Evolutionary conservation across 2,113 vertebrate genomes (phyloP).

Genomic region (Dendropsophus ebraccatus): DNA sequence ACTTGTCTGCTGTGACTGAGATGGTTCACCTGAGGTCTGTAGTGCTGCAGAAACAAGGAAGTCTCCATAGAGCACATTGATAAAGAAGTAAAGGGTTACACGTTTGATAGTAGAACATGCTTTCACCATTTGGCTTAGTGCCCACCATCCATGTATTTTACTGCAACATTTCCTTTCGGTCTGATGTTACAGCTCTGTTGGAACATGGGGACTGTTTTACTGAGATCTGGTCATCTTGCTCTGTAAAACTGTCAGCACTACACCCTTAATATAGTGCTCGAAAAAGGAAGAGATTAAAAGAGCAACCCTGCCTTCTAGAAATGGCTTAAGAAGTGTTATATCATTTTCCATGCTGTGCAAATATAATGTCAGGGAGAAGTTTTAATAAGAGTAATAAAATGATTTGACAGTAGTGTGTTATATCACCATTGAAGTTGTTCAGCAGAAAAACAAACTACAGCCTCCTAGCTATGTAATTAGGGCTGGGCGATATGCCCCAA

Average conservation of each 20-base stretch:
- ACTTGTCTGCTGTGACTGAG: background rate
- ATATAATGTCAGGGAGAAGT: background rate
- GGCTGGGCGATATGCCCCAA: too few relatives aligned
- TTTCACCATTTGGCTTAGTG: background rate
- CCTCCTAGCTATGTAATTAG: too few relatives aligned
- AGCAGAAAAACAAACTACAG: too few relatives aligned
- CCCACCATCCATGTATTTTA: background rate
- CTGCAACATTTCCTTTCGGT: conserved; percentile 29
- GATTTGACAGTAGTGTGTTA: too few relatives aligned
- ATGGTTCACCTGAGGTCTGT: too few relatives aligned
- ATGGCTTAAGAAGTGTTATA: background rate
- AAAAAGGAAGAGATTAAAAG: too few relatives aligned
- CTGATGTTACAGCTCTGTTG: background rate
- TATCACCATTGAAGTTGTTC: too few relatives aligned
- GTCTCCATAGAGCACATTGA: too few relatives aligned
- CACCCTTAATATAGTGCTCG: background rate
- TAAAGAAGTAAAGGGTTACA: too few relatives aligned
- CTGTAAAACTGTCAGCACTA: conserved; percentile 29
- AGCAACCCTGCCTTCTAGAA: background rate
- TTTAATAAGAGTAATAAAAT: background rate
- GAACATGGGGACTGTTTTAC: conserved; percentile 39
- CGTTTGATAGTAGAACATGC: too few relatives aligned
- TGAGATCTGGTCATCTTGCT: conserved; percentile 10
- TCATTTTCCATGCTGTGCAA: background rate
- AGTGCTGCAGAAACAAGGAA: too few relatives aligned